Base-by-base conservation (phyloP, 2,113 vertebrate genomes). In the Sinocyclocheilus maitianheensis region DNA sequence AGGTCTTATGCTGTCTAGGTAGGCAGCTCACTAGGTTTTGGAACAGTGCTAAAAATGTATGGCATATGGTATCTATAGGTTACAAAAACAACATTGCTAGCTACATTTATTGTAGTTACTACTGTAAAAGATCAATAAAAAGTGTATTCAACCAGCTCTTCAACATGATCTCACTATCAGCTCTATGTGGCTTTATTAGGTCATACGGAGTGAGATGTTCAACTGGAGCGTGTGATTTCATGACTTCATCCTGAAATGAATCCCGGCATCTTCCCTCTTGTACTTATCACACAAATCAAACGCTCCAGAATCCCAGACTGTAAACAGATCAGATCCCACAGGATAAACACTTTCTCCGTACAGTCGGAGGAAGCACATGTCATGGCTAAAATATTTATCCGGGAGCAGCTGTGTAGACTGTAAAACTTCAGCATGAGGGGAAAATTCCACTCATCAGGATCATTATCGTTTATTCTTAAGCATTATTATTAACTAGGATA, bases 331-430 rank as follows among this genome's bases (percentile, higher is more conserved):
- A n/a, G 40, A 18, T 46, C 37, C 37, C 58, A 46, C 58, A 43
- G 34, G 60, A 62, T 43, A 63, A 81, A 65, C 58, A 18, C 78
- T 63, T 46, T 65, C n/a, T 76, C 55, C 11, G 24, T 81, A 46
- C 37, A 43, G 34, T 46, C 58, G 13, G 34, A 80, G 55, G 37
- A 80, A 63, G 37, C 22, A 16, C 58, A 80, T 60, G 48, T 55
- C 76, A 78, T 58, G 58, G 12, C 20, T 37, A 6, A 80, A 63
- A 62, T 65, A 81, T 63, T 63, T 5, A 14, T 81, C 78, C 20
- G 48, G 48, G 43, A 53, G 14, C 46, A 55, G 46, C 24, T 51
- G 75, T 78, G 7, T 43, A 22, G 12, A 24, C 77, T 9, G 43
- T 48, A 26, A 76, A 24, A 76, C 43, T 13, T 75, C 72, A 58